Evolutionary conservation across 2,113 vertebrate genomes (phyloP).

Genomic region (Brachyistius frenatus): DNA sequence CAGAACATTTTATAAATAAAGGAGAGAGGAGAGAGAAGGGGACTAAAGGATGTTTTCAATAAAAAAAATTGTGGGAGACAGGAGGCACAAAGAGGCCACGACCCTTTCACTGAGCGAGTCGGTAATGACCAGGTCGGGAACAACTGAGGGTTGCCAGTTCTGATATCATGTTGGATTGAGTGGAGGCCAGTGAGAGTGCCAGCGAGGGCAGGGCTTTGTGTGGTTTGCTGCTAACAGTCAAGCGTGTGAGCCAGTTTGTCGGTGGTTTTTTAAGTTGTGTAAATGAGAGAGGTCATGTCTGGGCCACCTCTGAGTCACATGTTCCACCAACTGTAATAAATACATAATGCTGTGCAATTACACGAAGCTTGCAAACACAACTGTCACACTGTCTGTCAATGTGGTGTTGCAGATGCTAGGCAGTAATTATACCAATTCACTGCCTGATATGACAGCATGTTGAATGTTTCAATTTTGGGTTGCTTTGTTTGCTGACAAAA

Average conservation of each 20-base stretch:
- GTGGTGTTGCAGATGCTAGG: background rate
- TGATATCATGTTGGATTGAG: conserved; percentile 29
- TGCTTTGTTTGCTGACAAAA: conserved; percentile 42
- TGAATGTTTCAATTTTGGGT: conserved; percentile 2
- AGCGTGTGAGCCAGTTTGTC: conserved; percentile 18
- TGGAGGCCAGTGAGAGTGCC: conserved; percentile 1
- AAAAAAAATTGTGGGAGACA: conserved; percentile 24
- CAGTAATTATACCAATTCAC: conserved; percentile 40
- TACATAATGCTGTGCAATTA: conserved; percentile 28
- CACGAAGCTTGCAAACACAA: conserved; percentile 12
- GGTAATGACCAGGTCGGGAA: conserved; percentile 44
- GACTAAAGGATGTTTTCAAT: conserved; percentile 32
- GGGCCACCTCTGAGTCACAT: background rate
- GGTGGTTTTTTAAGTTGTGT: conserved; percentile 16
- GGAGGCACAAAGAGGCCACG: conserved; percentile 25
- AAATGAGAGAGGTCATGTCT: conserved; percentile 20
- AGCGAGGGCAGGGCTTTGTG: conserved; percentile 20
- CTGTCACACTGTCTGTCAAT: conserved; percentile 40
- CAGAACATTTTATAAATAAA: conserved; percentile 64
- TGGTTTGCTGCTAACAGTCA: conserved; percentile 1
- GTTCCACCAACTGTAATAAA: conserved; percentile 15
- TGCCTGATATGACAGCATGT: conserved; percentile 40
- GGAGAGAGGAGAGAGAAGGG: conserved; percentile 11
- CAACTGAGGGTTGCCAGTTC: conserved; percentile 26
- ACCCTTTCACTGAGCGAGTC: conserved; percentile 48